phyloP scores from a whole-genome alignment of 1,140 invertebrate genomes.

The Plectrocnemia conspersa region DNA sequence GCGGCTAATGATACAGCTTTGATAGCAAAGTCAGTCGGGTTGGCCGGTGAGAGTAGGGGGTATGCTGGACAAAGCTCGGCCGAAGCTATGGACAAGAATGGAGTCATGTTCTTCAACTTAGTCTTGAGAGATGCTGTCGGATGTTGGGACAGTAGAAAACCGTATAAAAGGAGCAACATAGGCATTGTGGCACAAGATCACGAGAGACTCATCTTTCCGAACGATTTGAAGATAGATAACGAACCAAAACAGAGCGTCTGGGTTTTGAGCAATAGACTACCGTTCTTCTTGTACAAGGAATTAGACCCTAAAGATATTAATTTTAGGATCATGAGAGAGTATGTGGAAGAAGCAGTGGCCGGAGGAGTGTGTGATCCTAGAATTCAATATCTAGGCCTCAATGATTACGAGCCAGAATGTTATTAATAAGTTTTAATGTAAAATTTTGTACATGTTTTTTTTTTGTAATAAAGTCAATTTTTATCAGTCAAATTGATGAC shows the following conservation, averaged over 20 bases:
- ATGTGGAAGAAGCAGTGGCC: conserved; percentile 55
- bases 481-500: too few species aligned
- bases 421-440: conserved; percentile 6
- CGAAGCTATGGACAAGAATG: conserved; percentile 63
- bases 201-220: conserved; percentile 66
- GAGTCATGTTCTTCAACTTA: conserved; percentile 74
- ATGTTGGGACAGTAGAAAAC: conserved; percentile 73
- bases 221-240: conserved; percentile 71
- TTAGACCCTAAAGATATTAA: conserved; percentile 63
- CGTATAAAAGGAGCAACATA: conserved; percentile 59
- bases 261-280: conserved; percentile 69
- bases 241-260: conserved; percentile 64
- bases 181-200: conserved; percentile 57
- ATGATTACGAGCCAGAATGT: conserved; percentile 26
- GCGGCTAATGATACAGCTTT: conserved; percentile 49
- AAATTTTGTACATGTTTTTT: too few species aligned
- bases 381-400: conserved; percentile 13
- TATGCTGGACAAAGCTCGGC: conserved; percentile 64
- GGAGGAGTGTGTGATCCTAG: conserved; percentile 66
- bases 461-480: too few species aligned
- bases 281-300: conserved; percentile 65
- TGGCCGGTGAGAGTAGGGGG: conserved; percentile 60
- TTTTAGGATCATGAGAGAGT: conserved; percentile 64
- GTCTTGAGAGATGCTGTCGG: conserved; percentile 67
- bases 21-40: conserved; percentile 53